Base-by-base conservation (phyloP, 2,113 vertebrate genomes). In the Larimichthys polyactis region DNA sequence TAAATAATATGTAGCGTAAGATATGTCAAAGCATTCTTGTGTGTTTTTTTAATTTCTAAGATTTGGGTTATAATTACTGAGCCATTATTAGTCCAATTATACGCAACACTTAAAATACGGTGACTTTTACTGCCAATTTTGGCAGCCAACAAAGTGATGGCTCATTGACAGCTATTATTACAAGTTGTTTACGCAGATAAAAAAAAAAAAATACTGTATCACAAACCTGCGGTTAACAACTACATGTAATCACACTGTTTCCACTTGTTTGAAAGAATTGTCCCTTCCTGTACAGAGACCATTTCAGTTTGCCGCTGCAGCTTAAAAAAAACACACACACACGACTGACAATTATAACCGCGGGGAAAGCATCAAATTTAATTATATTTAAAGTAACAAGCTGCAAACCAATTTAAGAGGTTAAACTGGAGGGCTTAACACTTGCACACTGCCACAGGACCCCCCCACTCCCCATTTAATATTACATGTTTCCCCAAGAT, bases 151-250 rank as follows among this genome's bases (percentile, higher is more conserved):
- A 48, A 66, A 65, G 4, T 57, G 32, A 64, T 0, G 29, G n/a
- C 20, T 80, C 32, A 60, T 12, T 51, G 59, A 54, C 22, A 60
- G 63, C 46, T 77, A 55, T 68, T 36, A 55, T 67, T 59, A 58
- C 7, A 63, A 40, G 20, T 19, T 0, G 15, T 62, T 81, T 57
- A 17, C 60, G 49, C 58, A 55, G 51, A 83, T 32, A 75, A 32
- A 32, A 32, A 32, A 32, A 32, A 32, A 32, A 32, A 32, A 40
- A 78, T 57, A 2, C 29, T 51, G 10, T 48, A n/a, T 51, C n/a
- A 46, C 14, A 79, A 74, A 40, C 69, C 54, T 71, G 59, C 48
- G 57, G 68, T 52, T 71, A 82, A 71, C 29, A 67, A 68, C 76
- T 77, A 76, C 52, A 78, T 27, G 29, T 46, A 73, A 65, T 79